A percentile compares a stretch with the other conserved stretches of the same genome.
Conservation (phyloP, 2,797 vertebrate species). For the Sebastes ruberrimus region DNA sequence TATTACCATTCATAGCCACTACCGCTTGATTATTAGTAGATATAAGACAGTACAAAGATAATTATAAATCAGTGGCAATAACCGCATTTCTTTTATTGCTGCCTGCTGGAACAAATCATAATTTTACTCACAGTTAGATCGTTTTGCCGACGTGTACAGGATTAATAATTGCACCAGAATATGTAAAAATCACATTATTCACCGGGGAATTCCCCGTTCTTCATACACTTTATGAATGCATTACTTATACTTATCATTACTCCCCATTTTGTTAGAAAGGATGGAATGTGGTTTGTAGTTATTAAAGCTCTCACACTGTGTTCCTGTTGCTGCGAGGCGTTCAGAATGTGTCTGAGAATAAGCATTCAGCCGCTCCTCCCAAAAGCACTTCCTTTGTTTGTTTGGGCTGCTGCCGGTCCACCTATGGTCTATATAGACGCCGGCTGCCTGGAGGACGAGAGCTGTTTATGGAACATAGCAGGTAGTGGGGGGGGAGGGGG, state of each 20-base stretch:
- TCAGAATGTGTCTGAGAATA: constrained; percentile 46
- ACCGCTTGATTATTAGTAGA: neutral
- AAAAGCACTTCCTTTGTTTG: constrained; percentile 45
- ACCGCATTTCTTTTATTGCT: constrained; percentile 59
- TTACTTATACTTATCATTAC: constrained; percentile 22
- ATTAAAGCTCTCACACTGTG: constrained; percentile 1
- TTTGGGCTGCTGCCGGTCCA: constrained; percentile 33
- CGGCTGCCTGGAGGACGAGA: constrained; percentile 17
- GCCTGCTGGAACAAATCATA: constrained; percentile 56
- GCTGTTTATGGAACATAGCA: constrained; percentile 42
- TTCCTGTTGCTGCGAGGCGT: constrained; percentile 28
- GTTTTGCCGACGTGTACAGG: constrained; percentile 56
- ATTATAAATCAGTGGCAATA: constrained; percentile 53
- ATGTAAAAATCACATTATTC: constrained; percentile 43
- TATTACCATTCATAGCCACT: neutral
- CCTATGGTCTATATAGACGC: constrained; percentile 13
- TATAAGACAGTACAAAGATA: constrained; percentile 38
- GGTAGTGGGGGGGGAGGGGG: neutral
- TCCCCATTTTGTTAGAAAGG: neutral
- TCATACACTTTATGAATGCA: constrained; percentile 11
- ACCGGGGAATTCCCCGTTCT: constrained; percentile 7
- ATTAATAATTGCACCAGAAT: constrained; percentile 42
- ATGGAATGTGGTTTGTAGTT: constrained; percentile 8
- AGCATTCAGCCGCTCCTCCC: constrained; percentile 23
- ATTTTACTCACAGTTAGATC: constrained; percentile 51